phyloP scores from a whole-genome alignment of 2,797 vertebrate species.

The Tenualosa ilisha region DNA sequence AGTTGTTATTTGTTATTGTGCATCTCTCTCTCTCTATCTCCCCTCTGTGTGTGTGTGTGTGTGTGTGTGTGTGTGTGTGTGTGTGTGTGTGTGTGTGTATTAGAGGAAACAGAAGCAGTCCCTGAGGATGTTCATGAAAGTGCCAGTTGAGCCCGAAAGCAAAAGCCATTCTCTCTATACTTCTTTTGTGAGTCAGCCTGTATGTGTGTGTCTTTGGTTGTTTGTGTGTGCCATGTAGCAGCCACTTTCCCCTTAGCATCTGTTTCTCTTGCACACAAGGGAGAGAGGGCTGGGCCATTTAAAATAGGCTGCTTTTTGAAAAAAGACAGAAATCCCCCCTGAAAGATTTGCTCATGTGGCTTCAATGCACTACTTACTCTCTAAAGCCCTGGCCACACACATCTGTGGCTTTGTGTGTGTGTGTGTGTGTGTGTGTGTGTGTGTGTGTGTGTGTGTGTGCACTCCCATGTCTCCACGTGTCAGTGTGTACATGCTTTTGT shows the following conservation, averaged over 20 bases:
- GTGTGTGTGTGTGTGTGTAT: background rate
- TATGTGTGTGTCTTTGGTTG: constrained; percentile 2
- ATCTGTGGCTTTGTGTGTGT: background rate
- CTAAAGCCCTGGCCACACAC: constrained; percentile 9
- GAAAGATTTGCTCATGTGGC: constrained; percentile 1
- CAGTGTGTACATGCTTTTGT: background rate
- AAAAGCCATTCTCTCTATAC: background rate
- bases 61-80: background rate
- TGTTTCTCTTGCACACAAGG: background rate
- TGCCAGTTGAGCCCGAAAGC: background rate
- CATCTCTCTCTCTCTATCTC: background rate
- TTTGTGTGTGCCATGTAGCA: background rate
- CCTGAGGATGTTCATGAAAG: background rate
- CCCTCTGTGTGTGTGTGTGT: background rate
- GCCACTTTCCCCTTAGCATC: background rate
- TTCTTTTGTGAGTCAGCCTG: background rate
- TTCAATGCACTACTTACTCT: constrained; percentile 2
- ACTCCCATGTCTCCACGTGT: background rate
- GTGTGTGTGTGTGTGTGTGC: background rate
- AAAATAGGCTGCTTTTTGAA: background rate
- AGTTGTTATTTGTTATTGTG: background rate
- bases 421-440: constrained; percentile 3
- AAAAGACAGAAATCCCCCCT: background rate
- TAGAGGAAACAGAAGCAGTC: background rate
- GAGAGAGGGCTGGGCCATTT: background rate